Conservation (phyloP, 2,888 invertebrate species). For the Notocelia uddmanniana region DNA sequence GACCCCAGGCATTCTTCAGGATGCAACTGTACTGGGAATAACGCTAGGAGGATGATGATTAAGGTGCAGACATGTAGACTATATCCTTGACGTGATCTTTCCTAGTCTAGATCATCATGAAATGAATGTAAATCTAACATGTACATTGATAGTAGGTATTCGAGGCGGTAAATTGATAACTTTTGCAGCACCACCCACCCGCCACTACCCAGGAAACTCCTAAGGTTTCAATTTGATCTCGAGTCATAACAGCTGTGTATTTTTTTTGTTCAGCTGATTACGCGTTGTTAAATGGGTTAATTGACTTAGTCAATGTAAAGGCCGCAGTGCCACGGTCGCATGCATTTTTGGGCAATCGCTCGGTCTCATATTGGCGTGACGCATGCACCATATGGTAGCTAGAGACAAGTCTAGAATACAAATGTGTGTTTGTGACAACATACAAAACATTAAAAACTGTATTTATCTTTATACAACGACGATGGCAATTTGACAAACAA, state of each 20-base stretch:
- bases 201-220: neutral
- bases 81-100: no score
- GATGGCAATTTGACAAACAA: no score
- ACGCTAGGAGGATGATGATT: no score
- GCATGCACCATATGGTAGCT: conserved; percentile 41
- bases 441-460: neutral
- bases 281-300: conserved; percentile 34
- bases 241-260: neutral
- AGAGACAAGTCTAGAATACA: conserved; percentile 23
- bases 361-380: conserved; percentile 31
- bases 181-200: neutral
- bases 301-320: conserved; percentile 42
- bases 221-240: neutral
- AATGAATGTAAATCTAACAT: no score
- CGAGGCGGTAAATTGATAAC: neutral
- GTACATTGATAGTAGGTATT: neutral
- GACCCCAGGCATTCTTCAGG: no score
- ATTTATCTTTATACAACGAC: no score
- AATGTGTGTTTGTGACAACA: neutral
- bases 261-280: neutral
- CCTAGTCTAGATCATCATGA: no score
- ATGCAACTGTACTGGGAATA: no score
- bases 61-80: no score
- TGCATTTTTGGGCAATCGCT: conserved; percentile 44
- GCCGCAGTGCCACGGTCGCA: conserved; percentile 28